Evolutionary conservation across 2,113 vertebrate genomes (phyloP).

Genomic region (Labrus mixtus): DNA sequence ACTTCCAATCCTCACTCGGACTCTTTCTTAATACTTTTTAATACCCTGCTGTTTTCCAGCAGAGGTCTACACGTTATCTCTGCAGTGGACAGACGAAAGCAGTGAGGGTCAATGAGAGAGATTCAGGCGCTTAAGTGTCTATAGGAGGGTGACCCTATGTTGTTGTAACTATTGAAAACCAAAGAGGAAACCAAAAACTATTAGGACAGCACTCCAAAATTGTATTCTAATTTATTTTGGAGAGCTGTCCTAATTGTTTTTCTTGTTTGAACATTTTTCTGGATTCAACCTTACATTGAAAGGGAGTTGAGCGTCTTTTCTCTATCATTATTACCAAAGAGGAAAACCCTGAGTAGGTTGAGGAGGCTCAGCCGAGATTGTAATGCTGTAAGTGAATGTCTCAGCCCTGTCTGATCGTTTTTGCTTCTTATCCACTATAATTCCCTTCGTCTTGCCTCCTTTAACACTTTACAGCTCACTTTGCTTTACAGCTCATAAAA

Average conservation of each 20-base stretch:
- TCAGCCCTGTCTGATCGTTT: conserved; percentile 49
- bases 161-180: too few relatives aligned
- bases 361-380: conserved; percentile 61
- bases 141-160: conserved; percentile 72
- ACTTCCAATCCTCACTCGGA: conserved; percentile 53
- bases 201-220: too few relatives aligned
- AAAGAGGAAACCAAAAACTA: too few relatives aligned
- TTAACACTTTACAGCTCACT: conserved; percentile 21
- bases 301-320: too few relatives aligned
- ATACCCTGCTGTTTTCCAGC: conserved; percentile 56
- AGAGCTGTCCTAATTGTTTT: too few relatives aligned
- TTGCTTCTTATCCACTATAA: conserved; percentile 61
- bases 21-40: conserved; percentile 71
- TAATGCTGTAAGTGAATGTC: conserved; percentile 80
- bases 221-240: too few relatives aligned
- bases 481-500: conserved; percentile 53
- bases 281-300: too few relatives aligned
- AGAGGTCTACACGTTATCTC: conserved; percentile 71
- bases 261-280: too few relatives aligned
- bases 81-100: conserved; percentile 74
- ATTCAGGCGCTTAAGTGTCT: conserved; percentile 70
- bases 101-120: conserved; percentile 52
- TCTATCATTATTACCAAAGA: too few relatives aligned
- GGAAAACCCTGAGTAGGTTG: conserved; percentile 46
- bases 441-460: conserved; percentile 37